These are phyloP conservation scores for Triops cancriformis DNA, from an alignment of 1,140 invertebrate genomes.

Conservation along the genomic window DNA sequence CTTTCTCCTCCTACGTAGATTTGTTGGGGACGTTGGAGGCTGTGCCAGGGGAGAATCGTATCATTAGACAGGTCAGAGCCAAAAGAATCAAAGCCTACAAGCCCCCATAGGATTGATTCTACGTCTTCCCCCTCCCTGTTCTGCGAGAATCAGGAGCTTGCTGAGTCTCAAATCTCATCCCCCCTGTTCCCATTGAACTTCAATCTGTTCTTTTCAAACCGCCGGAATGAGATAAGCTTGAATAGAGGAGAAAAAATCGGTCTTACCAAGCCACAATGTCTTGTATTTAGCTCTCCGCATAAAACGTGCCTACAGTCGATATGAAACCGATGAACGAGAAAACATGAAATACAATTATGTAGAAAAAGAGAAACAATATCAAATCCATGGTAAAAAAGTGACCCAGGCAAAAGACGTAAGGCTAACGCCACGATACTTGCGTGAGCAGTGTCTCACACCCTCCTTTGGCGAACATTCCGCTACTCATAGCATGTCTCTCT, in stretches of 20 bases:
- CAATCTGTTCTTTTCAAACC: background rate
- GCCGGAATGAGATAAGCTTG: background rate
- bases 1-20: background rate
- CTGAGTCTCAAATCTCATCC: background rate
- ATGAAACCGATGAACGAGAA: too few species aligned
- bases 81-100: constrained; percentile 11
- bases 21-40: background rate
- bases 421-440: too few species aligned
- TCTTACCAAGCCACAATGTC: background rate
- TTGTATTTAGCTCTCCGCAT: background rate
- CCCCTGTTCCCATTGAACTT: background rate
- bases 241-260: background rate
- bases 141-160: background rate
- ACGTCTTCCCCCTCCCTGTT: background rate
- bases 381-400: too few species aligned
- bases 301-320: too few species aligned
- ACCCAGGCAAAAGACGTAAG: too few species aligned
- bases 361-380: too few species aligned
- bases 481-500: too few species aligned
- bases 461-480: too few species aligned
- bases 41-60: constrained; percentile 7
- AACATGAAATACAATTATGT: too few species aligned
- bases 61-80: constrained; percentile 7
- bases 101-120: background rate
- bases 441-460: too few species aligned